Evolutionary conservation across 1,140 invertebrate genomes (phyloP), one percentile per base, ranked within the genome.

Genomic region (Diabrotica undecimpunctata): DNA sequence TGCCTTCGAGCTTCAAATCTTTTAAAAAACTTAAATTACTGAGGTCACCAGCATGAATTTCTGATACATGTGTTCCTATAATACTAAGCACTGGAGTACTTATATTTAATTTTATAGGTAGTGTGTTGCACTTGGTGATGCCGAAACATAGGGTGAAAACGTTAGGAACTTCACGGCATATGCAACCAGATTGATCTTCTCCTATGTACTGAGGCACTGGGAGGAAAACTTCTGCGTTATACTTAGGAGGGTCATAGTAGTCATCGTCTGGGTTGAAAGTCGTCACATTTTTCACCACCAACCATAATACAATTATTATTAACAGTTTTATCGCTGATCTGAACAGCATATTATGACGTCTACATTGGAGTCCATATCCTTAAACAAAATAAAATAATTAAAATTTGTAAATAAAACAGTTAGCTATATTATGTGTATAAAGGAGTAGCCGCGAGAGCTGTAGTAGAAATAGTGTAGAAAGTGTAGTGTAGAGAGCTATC

Each of bases 1-100:
- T 77, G 0, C 65, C 70, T 41, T 77, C 74, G 38, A 77, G 61
- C 56, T 68, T 60, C 10, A 77, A 64, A 10, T 58, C 58, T 51
- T 66, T 36, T n/a, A 77, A 37, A 37, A 69, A 54, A 7, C 11
- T 56, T 9, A 75, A 53, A 12, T 64, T 39, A 2, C 57, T 12
- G 8, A 77, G 72, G 65, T 75, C 74, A 14, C 72, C 73, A 35
- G 54, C 46, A 51, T 52, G 36, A 7, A 77, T 41, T 50, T 62
- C 36, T 7, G 14, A 57, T 38, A 77, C 74, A 50, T 64, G 59
- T 0, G 74, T 75, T 5, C 67, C 68, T 36, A 64, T 69, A 7
- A 77, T 14, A 12, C 58, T 65, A 4, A 75, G 55, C 9, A 41
- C 36, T 5, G 59, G 52, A 5, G 62, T 64, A 0, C 51, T 62